phyloP scores from a whole-genome alignment of 1,140 invertebrate species.

The Bombus waltoni region DNA sequence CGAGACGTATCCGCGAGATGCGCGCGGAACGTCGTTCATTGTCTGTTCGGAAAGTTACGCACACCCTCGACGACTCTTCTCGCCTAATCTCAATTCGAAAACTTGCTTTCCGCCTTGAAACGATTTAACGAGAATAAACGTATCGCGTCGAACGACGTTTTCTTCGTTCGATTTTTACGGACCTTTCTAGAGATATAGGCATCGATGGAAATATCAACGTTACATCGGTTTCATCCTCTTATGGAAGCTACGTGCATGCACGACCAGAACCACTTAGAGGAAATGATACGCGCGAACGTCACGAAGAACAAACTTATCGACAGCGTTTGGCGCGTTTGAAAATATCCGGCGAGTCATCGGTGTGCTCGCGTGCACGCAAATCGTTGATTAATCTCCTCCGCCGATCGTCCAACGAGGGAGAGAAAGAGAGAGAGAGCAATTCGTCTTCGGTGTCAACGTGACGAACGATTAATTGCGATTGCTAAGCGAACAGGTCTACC shows the following conservation, averaged over 20 bases:
- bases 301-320: neutral
- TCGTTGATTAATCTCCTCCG: conserved; percentile 59
- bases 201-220: neutral
- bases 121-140: neutral
- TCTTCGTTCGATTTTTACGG: neutral
- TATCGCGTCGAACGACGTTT: neutral
- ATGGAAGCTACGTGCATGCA: too few relatives aligned
- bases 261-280: neutral
- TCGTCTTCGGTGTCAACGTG: conserved; percentile 30
- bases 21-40: conserved; percentile 50
- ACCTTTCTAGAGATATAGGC: neutral
- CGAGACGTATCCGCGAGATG: conserved; percentile 49
- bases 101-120: neutral
- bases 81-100: conserved; percentile 40
- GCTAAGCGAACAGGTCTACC: conserved; percentile 29
- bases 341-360: conserved; percentile 14
- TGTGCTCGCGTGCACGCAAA: conserved; percentile 40
- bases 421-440: conserved; percentile 23
- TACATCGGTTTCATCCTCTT: neutral
- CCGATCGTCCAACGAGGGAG: conserved; percentile 42
- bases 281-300: neutral
- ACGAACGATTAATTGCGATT: conserved; percentile 49
- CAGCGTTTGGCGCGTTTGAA: neutral
- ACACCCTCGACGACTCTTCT: conserved; percentile 28
- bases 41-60: conserved; percentile 56